Percentiles rank a stretch among this genome's conserved stretches.
phyloP scores from a whole-genome alignment of 2,113 vertebrate genomes.

The Ascaphus truei region DNA sequence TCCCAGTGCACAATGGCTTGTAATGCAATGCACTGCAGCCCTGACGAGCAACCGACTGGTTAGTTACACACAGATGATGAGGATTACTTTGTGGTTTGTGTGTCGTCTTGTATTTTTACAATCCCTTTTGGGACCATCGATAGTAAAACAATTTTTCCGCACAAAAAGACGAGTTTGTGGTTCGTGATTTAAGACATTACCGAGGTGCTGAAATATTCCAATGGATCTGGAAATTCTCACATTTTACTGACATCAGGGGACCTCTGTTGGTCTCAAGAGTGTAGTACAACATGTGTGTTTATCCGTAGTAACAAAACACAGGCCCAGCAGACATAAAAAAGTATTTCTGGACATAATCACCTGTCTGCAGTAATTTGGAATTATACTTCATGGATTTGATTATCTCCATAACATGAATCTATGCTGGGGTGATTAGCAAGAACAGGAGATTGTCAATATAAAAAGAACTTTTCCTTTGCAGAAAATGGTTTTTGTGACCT shows the following conservation, averaged over 20 bases:
- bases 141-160: not conserved
- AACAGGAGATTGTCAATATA: not conserved
- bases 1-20: not conserved
- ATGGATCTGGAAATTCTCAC: not conserved
- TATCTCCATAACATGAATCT: not conserved
- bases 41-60: no score
- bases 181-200: not conserved
- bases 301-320: conserved; percentile 6
- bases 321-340: not conserved
- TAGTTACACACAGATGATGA: not conserved
- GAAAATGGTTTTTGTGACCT: no score
- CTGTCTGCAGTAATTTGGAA: not conserved
- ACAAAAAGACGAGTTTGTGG: not conserved
- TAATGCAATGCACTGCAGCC: not conserved
- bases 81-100: not conserved
- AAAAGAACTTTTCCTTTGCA: not conserved
- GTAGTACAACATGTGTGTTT: not conserved
- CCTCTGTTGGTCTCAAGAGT: not conserved
- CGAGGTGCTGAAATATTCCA: not conserved
- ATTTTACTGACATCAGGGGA: not conserved
- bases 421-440: not conserved
- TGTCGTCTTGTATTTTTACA: not conserved
- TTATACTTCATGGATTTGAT: not conserved
- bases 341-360: not conserved
- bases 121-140: not conserved